A percentile compares a stretch with the other conserved stretches of the same genome.
phyloP scores from a whole-genome alignment of 1,140 invertebrate species.

The silkworm (Bombyx mori) region ASM3026992v2 NC_085111.1:6779001-6779500 shows the following conservation, averaged over 20 bases:
- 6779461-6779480: too few relatives aligned
- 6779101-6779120: too few relatives aligned
- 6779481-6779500: too few relatives aligned
- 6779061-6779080: too few relatives aligned
- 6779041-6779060: too few relatives aligned
- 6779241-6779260: slow-evolving; percentile 18
- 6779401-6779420: too few relatives aligned
- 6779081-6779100: too few relatives aligned
- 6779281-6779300: slow-evolving; percentile 20
- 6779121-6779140: background rate
- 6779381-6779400: too few relatives aligned
- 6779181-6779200: background rate
- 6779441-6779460: too few relatives aligned
- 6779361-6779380: background rate
- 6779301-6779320: slow-evolving; percentile 30
- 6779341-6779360: slow-evolving; percentile 23
- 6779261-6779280: slow-evolving; percentile 13
- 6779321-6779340: slow-evolving; percentile 27
- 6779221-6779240: slow-evolving; percentile 11
- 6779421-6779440: too few relatives aligned
- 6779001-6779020: too few relatives aligned
- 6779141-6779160: background rate
- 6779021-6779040: too few relatives aligned
- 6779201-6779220: slow-evolving; percentile 5
- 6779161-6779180: background rate